Evolutionary conservation across 2,888 invertebrate species (phyloP), one percentile per base, ranked within the genome.

Genomic region (Mesorhabditis sp.): DNA sequence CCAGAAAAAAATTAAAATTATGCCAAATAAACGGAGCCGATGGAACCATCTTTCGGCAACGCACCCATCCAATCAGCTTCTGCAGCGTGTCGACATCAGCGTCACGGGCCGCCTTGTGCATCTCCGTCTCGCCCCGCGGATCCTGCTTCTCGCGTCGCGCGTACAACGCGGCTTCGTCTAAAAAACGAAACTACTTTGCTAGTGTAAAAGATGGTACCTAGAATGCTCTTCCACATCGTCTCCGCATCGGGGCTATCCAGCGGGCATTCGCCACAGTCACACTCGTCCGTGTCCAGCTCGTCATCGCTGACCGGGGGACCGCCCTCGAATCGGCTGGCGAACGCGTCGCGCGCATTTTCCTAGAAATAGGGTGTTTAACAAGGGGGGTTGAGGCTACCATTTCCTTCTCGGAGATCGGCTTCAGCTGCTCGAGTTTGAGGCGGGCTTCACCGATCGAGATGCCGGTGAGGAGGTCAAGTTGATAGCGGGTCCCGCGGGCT

Each of bases 61-160:
- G n/a, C n/a, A n/a, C 78, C 69, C 65, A 4, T 67, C 64, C 65
- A 62, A 78, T 75, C 65, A 80, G 61, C 42, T 63, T 66, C 68
- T 72, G 75, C 41, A 79, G 70, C 13, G 45, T 43, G 7, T 66
- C 66, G 65, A 68, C 61, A 44, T 74, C 72, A 7, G 62, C 70
- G 6, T 62, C 58, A 5, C 74, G 74, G 4, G 80, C 80, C 4
- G 73, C 78, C 43, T 65, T 67, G 69, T 80, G 80, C 10, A 80
- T 65, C 7, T 62, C 15, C 28, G 80, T 80, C 62, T 80, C 80
- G 3, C 80, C 80, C 58, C n/a, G 10, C 58, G 7, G 7, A 2
- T 50, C 58, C n/a, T 50, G 7, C 10, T 50, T 10, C 10, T 50
- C n/a, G 7, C 58, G 7, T 50, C n/a, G 7, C 10, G n/a, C 7